Conservation (phyloP, 2,888 invertebrate species). For the Sesia apiformis region DNA sequence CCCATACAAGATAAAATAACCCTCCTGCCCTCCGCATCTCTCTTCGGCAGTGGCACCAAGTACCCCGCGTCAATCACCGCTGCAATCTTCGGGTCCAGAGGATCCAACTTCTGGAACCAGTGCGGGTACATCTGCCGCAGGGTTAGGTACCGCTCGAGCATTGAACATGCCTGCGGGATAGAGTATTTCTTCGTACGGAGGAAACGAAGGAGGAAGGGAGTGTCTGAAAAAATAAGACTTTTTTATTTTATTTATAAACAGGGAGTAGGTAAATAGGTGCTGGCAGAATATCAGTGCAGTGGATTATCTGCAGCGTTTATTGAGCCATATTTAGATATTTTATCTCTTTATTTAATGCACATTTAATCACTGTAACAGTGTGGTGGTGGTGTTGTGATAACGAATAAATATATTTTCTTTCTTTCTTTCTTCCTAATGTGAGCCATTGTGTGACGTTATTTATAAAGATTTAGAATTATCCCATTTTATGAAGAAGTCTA, state of each 20-base stretch:
- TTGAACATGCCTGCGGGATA: conserved; percentile 87
- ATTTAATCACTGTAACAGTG: too few species aligned
- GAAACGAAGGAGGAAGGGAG: conserved; percentile 87
- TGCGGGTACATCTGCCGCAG: conserved; percentile 89
- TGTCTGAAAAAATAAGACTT: conserved; percentile 61
- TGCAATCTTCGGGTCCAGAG: conserved; percentile 84
- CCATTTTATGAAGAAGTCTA: too few species aligned
- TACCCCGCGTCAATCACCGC: conserved; percentile 89
- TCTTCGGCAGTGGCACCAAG: conserved; percentile 81
- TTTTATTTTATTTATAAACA: background rate
- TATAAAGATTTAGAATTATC: too few species aligned
- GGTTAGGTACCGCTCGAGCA: conserved; percentile 90
- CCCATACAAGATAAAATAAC: conserved; percentile 88
- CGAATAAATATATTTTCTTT: too few species aligned
- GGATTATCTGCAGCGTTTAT: too few species aligned
- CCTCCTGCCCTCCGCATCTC: conserved; percentile 83
- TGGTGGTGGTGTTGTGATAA: too few species aligned
- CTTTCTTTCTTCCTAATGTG: too few species aligned
- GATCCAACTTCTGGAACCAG: conserved; percentile 89
- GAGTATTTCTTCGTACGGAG: conserved; percentile 91
- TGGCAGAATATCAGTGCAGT: too few species aligned
- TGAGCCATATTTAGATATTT: too few species aligned
- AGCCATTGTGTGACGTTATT: too few species aligned
- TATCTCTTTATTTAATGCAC: too few species aligned
- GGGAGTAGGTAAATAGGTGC: too few species aligned